phyloP scores from a whole-genome alignment of 2,113 vertebrate species.

The Tiliqua scincoides region DNA sequence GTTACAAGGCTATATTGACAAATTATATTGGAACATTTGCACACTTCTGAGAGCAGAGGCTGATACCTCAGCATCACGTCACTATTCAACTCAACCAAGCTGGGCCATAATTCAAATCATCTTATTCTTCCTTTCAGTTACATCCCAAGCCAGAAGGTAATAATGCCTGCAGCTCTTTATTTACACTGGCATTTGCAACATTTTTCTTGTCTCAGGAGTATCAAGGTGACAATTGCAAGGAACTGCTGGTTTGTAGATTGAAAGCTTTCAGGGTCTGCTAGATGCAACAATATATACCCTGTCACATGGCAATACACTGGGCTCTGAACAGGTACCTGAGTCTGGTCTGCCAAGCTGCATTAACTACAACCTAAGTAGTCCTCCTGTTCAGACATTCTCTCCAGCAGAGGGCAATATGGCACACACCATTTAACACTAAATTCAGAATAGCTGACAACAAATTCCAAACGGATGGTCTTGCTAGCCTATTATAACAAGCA shows the following conservation, averaged over 20 bases:
- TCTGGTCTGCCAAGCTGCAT: not conserved
- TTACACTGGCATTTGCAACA: not conserved
- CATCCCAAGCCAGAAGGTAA: not conserved
- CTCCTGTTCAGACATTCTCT: not conserved
- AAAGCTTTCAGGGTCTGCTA: not conserved
- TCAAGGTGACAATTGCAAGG: not conserved
- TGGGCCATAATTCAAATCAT: too few species aligned
- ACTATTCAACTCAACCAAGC: too few species aligned
- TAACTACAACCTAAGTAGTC: not conserved
- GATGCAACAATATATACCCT: not conserved
- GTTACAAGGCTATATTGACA: too few species aligned
- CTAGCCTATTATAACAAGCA: not conserved
- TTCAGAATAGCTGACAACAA: not conserved
- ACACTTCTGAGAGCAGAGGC: too few species aligned
- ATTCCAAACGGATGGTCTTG: not conserved
- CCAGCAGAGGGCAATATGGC: slow-evolving; percentile 4
- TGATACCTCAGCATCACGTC: too few species aligned
- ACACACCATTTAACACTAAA: not conserved
- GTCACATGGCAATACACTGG: not conserved
- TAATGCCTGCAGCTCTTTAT: not conserved
- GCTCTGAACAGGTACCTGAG: not conserved
- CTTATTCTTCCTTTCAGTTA: not conserved
- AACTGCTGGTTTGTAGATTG: not conserved
- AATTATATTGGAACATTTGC: too few species aligned
- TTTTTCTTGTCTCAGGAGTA: not conserved